These are phyloP conservation scores for Vanessa tameamea DNA, from an alignment of 1,140 invertebrate species.

Conservation along the genomic window DNA sequence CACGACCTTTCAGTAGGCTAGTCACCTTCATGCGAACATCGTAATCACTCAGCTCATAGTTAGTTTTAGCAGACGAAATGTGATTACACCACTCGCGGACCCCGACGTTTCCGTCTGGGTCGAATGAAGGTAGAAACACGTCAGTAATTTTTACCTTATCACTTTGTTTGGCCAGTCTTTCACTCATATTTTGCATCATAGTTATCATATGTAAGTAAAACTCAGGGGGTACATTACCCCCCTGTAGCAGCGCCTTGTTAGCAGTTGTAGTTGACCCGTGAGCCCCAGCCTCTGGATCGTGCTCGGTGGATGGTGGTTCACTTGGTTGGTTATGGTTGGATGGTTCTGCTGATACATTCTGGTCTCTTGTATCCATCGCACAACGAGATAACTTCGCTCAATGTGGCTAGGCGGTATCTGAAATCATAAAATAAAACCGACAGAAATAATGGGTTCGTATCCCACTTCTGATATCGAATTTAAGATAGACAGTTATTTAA, in stretches of 20 bases:
- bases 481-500: no score
- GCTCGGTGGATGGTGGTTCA: neutral
- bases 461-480: neutral
- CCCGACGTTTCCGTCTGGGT: constrained; percentile 41
- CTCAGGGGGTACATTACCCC: constrained; percentile 20
- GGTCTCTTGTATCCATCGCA: no score
- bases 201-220: constrained; percentile 30
- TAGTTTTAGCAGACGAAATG: neutral
- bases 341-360: no score
- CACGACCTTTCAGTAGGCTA: constrained; percentile 30
- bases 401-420: neutral
- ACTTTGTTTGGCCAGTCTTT: constrained; percentile 10
- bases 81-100: constrained; percentile 38
- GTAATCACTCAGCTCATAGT: constrained; percentile 12
- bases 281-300: neutral
- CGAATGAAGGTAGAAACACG: constrained; percentile 46
- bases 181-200: constrained; percentile 45
- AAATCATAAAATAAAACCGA: neutral
- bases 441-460: neutral
- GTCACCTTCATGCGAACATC: constrained; percentile 32
- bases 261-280: neutral
- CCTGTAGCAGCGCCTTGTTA: neutral
- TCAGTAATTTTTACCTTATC: constrained; percentile 41
- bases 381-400: neutral
- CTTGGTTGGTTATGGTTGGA: no score